Evolutionary conservation across 92 coral and sea anemone genomes (phyloP).

Genomic region (Zoanthus sansibaricus): DNA sequence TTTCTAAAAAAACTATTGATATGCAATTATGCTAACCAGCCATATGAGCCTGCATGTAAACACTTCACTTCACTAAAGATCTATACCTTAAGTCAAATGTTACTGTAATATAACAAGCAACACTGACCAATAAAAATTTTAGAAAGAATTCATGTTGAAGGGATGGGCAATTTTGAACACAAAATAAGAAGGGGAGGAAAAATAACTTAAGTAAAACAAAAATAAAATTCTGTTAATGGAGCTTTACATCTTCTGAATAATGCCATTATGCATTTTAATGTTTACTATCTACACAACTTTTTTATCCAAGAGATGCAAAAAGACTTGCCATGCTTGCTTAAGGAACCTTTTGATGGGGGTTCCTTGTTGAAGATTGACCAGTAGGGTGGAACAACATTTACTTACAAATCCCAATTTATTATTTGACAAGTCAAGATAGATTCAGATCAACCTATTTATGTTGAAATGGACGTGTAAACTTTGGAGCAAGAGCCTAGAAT

Average conservation of each 20-base stretch:
- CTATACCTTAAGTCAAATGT: constrained; percentile 1
- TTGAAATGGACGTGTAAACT: constrained; percentile 43
- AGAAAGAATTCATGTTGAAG: neutral
- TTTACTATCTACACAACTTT: neutral
- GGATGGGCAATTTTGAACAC: constrained; percentile 1
- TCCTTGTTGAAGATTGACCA: neutral
- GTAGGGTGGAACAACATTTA: constrained; percentile 3
- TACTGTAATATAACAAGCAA: constrained; percentile 4
- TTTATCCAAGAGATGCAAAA: no score
- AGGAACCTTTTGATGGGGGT: neutral
- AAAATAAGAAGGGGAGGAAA: constrained; percentile 3
- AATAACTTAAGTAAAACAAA: neutral
- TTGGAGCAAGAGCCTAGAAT: constrained; percentile 45
- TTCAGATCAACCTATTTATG: constrained; percentile 41
- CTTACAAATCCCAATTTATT: constrained; percentile 9
- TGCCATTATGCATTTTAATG: neutral
- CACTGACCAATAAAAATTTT: constrained; percentile 3
- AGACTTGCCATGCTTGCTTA: no score
- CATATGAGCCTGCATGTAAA: neutral
- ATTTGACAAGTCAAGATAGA: neutral
- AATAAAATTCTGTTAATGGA: constrained; percentile 3
- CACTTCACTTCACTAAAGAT: neutral
- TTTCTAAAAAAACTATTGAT: neutral
- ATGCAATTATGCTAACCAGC: neutral
- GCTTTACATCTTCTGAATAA: constrained; percentile 7